Evolutionary conservation across 2,888 invertebrate species (phyloP), one percentile per base, ranked within the genome.

Genomic region (Dromius quadrimaculatus): DNA sequence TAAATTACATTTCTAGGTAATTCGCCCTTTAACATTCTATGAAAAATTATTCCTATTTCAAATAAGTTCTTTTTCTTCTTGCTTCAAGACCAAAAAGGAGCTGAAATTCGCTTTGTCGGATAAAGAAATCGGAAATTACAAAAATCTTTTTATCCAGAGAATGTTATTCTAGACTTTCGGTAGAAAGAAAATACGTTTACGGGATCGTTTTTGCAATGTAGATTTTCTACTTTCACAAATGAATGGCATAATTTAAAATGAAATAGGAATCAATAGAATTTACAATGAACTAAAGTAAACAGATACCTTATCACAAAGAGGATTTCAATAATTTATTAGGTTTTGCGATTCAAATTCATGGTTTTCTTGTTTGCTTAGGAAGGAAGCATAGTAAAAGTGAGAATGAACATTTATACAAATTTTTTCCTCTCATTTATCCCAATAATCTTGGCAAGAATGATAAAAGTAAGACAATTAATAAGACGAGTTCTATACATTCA

Each of bases 1-100:
- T 38, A 38, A 38, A 38, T 38, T 38, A 38, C 38, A 38, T 38
- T 38, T 38, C 38, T 38, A 0, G 1, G 38, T n/a, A 38, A 38
- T 38, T 38, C 15, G 11, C 38, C 38, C 38, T 38, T 11, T 38
- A 13, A 15, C 38, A 15, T 8, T 47, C 32, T 6, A 9, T 8
- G 47, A 47, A 47, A 47, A 47, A 47, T 47, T 47, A 47, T 47
- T 47, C n/a, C 47, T 47, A 47, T 47, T 47, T 20, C 47, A 47
- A 47, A 47, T 47, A 15, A 47, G 9, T 8, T 47, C 20, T 8
- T 47, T 15, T 47, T 20, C 47, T 47, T 47, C 19, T 20, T 47
- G 17, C 17, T 32, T 32, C 9, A n/a, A n/a, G n/a, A n/a, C n/a
- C n/a, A n/a, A n/a, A n/a, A n/a, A n/a, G n/a, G n/a, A n/a, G n/a